Evolutionary conservation across 2,113 vertebrate species (phyloP), one percentile per base, ranked within the genome.

Genomic region (Theristicus caerulescens): DNA sequence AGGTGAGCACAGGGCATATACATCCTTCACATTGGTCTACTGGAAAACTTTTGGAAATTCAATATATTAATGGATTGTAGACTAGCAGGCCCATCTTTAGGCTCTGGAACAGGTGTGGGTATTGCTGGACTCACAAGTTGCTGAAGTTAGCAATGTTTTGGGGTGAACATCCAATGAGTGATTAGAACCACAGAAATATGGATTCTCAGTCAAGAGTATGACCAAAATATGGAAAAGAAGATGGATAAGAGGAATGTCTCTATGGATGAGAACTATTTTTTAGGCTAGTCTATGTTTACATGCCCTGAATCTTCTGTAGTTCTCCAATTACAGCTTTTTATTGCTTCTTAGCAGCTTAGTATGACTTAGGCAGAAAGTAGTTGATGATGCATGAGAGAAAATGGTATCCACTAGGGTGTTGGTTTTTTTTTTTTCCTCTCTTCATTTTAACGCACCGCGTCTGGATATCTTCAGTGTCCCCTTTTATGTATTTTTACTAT

Each of bases 401-500:
- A 69, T 55, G 36, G 29, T 86, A 93, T 77, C 66, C 52, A 49
- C 82, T 62, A 82, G 65, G 38, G 12, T 42, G 40, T 42, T 42
- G 40, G 40, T 19, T 31, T 40, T 42, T 64, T 36, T 74, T 46
- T 32, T 55, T 27, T 49, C 13, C 27, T 25, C 26, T 38, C 44
- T 92, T 89, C 61, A n/a, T 72, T 96, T 88, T 90, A 83, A 73
- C 1, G 0, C 54, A 26, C 42, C 88, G 82, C 55, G 38, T 92
- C 62, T 94, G 88, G 87, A n/a, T 93, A 82, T 92, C 67, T 86
- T 88, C 79, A 80, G 58, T 90, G 64, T 92, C 71, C 59, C 42
- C 24, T 88, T 96, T 96, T 93, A 96, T 94, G 84, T 90, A 90
- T 95, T 96, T 96, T 94, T 96, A 94, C 82, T 96, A 38, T 95